These are phyloP conservation scores for Betta splendens DNA, from an alignment of 2,797 vertebrate genomes.

Conservation along the genomic window DNA sequence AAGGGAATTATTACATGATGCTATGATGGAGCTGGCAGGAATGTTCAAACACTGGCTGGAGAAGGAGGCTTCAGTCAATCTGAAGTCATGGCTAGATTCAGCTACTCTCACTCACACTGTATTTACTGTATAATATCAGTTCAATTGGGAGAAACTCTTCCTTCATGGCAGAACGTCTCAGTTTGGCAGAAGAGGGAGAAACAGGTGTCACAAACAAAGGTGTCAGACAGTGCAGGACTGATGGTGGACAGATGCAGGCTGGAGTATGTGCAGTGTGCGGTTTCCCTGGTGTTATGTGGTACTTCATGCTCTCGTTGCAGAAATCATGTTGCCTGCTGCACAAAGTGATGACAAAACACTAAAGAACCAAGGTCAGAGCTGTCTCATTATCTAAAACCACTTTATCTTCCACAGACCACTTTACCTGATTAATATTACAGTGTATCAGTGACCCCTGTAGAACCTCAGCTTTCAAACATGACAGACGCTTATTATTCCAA, in stretches of 20 bases:
- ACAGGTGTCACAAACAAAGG: conserved; percentile 4
- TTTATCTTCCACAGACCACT: conserved; percentile 47
- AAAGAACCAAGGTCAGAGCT: conserved; percentile 40
- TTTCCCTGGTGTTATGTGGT: conserved; percentile 15
- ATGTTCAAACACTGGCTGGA: conserved; percentile 4
- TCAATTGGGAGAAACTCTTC: background rate
- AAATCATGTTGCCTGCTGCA: conserved; percentile 9
- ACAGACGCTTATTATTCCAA: conserved; percentile 4
- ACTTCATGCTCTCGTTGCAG: conserved; percentile 12
- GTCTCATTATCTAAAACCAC: conserved; percentile 30
- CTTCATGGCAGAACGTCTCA: background rate
- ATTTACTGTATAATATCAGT: background rate
- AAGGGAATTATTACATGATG: conserved; percentile 19
- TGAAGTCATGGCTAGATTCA: conserved; percentile 19
- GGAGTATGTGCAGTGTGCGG: conserved; percentile 17
- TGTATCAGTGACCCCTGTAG: background rate
- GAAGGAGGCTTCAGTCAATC: conserved; percentile 15
- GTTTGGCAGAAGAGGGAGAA: background rate
- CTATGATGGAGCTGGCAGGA: conserved; percentile 11
- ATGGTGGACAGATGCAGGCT: background rate
- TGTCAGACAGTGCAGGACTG: conserved; percentile 11
- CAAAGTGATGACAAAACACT: conserved; percentile 30
- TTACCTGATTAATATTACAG: conserved; percentile 47
- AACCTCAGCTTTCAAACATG: conserved; percentile 10
- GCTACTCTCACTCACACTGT: background rate